Percentiles rank a stretch among this genome's conserved stretches.
Evolutionary conservation across 2,113 vertebrate species (phyloP).

Genomic region (Peromyscus californicus): DNA sequence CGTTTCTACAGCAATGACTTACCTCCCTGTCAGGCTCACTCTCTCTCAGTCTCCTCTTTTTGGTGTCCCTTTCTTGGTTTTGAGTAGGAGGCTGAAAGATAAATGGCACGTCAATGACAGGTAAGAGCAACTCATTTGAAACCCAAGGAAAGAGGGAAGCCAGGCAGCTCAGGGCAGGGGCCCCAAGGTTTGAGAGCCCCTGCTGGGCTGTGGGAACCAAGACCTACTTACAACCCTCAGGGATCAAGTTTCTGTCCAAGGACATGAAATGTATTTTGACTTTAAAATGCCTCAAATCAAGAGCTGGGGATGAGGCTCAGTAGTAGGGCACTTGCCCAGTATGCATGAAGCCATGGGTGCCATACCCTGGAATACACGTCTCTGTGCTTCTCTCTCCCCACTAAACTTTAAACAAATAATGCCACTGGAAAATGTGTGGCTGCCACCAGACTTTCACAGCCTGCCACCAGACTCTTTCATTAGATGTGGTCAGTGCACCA

Average conservation of each 20-base stretch:
- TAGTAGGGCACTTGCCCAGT: not conserved
- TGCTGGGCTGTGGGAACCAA: not conserved
- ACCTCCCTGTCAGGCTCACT: conserved; percentile 84
- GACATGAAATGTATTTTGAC: not conserved
- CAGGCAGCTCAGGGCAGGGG: not conserved
- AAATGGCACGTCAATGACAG: not conserved
- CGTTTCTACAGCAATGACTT: conserved; percentile 49
- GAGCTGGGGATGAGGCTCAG: not conserved
- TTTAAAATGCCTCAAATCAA: not conserved
- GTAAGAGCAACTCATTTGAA: not conserved
- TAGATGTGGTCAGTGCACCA: not conserved
- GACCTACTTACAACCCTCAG: not conserved
- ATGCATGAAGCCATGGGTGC: not conserved
- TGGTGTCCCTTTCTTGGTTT: conserved; percentile 82
- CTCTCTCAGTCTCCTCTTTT: conserved; percentile 75
- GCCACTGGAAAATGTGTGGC: not conserved
- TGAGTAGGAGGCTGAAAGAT: conserved; percentile 73
- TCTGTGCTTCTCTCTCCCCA: not conserved
- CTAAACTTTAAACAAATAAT: not conserved
- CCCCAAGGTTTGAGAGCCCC: rapidly evolving
- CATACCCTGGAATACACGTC: not conserved
- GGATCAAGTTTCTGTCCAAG: not conserved
- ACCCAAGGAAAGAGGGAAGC: not conserved
- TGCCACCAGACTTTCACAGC: not conserved
- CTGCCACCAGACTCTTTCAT: not conserved